Evolutionary conservation across 2,113 vertebrate genomes (phyloP), one percentile per base, ranked within the genome.

Genomic region (Brachyistius frenatus): DNA sequence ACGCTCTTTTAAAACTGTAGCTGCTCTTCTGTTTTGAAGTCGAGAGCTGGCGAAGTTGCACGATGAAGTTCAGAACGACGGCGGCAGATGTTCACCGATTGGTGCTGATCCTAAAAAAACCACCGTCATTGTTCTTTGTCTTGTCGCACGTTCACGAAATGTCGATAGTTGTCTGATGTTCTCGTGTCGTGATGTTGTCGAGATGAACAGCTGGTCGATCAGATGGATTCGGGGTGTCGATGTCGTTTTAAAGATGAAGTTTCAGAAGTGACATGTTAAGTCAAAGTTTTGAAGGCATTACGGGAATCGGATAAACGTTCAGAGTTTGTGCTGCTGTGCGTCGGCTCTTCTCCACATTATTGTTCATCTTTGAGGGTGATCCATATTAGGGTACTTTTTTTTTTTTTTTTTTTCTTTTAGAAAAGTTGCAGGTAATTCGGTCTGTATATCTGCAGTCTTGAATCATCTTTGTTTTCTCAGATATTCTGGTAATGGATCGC

Each of bases 241-340:
- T 73, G 75, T 23, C 60, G 82, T 73, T 85, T 86, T 37, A 76
- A 65, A 88, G 84, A 87, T 83, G 65, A 73, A 83, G 65, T 68
- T 32, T 39, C 58, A 60, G 23, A 66, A n/a, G 0, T 2, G 0
- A 35, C n/a, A 16, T 6, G 10, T 23, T 31, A 10, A 15, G 36
- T 54, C 4, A 11, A 11, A 49, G 37, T 55, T 16, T 36, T 56
- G 31, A 39, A 58, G 71, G 33, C 74, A 73, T 47, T 60, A 63
- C 47, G 33, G 53, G 23, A 13, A 5, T 76, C n/a, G 35, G 52
- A 15, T 62, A 52, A 5, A 46, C 7, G 5, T 49, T 39, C 39
- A 41, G 55, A 56, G 23, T 23, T 23, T 49, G 5, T 32, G 47
- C 6, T 6, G 7, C 23, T 7, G 31, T 9, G 44, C 44, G 13